Base-by-base conservation (phyloP, 2,797 vertebrate genomes). In the Bovichtus variegatus region DNA sequence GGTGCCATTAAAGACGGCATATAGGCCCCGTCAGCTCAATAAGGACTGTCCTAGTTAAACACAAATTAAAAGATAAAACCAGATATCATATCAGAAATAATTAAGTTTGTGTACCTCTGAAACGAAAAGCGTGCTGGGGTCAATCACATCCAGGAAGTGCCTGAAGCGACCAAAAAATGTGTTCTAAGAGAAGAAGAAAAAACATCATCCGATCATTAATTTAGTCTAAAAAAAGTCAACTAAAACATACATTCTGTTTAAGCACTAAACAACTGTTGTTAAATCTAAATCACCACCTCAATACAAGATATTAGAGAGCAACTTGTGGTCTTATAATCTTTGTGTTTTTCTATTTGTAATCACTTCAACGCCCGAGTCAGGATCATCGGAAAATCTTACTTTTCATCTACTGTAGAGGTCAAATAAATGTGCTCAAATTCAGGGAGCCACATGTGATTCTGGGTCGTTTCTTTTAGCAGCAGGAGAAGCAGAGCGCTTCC, bases 81-180 rank as follows among this genome's bases (percentile, higher is more conserved):
- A 23, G 3, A 51, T 2, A 4, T n/a, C 9, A 18, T 27, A 1
- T 27, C 29, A 31, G 31, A 13, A 47, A 50, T 31, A 3, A 47
- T 13, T 0, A 18, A 0, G 15, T 60, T 38, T 50, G 15, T 66
- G 85, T 95, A 98, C 97, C 97, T 98, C 96, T 0, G 96, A 95
- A 50, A 97, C 96, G 46, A 98, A 97, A 47, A 98, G 96, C 0
- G 96, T 98, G 41, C 96, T 95, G 0, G 97, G 97, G 84, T 98
- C 97, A 2, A 97, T 97, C 92, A 98, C 96, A 83, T 98, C 96
- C 95, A 98, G 71, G 91, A 97, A 99, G 92, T 98, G 97, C 74
- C 96, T 93, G 92, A 98, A 96, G 61, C 97, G 93, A 61, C 97
- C 96, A 34, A 90, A 94, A 86, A 97, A 98, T 0, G 95, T 96